A percentile compares a stretch with the other conserved stretches of the same genome.
phyloP scores from a whole-genome alignment of 2,113 vertebrate species.

The Ptyas mucosa region DNA sequence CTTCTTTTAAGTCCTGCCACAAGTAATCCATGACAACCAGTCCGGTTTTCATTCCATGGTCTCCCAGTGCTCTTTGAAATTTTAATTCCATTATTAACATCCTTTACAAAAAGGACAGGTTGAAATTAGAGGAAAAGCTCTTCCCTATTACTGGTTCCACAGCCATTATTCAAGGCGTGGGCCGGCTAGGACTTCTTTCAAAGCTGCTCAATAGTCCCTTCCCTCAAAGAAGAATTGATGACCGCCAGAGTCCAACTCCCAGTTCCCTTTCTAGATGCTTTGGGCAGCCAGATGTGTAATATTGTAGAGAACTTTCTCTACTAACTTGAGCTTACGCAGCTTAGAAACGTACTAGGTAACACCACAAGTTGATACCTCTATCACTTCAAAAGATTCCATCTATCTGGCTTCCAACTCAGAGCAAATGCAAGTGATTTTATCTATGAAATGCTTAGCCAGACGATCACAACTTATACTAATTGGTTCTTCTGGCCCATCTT shows the following conservation, averaged over 20 bases:
- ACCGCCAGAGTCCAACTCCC: background rate
- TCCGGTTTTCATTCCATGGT: background rate
- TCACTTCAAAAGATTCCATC: background rate
- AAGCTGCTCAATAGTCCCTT: background rate
- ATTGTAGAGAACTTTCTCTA: background rate
- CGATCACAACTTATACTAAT: background rate
- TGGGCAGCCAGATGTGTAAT: background rate
- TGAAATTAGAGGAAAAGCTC: background rate
- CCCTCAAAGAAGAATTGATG: background rate
- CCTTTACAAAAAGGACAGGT: background rate
- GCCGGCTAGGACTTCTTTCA: background rate
- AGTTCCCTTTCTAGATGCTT: background rate
- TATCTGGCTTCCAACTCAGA: background rate
- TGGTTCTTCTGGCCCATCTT: background rate
- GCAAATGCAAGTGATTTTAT: background rate
- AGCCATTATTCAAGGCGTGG: background rate
- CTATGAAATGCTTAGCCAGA: background rate
- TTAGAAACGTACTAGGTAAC: background rate
- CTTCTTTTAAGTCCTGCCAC: background rate
- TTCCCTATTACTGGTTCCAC: background rate
- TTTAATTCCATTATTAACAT: background rate
- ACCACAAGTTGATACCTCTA: background rate
- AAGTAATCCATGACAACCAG: background rate
- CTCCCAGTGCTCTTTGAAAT: background rate
- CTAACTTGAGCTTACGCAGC: background rate